Conservation (phyloP, 2,888 invertebrate species). For the Callimorpha dominula region DNA sequence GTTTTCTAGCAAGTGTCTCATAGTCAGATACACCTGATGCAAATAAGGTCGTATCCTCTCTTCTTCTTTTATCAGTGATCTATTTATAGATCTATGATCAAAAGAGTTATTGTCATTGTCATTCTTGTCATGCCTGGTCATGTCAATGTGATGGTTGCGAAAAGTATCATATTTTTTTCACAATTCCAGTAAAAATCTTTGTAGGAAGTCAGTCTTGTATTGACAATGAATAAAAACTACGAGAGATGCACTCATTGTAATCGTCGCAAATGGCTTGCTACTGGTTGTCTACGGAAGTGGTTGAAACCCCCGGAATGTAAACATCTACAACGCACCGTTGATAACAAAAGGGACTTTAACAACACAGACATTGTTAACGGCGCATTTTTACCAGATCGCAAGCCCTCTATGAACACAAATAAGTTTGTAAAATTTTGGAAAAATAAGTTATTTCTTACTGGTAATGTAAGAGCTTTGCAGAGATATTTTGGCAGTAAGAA, state of each 20-base stretch:
- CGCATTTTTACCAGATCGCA: constrained; percentile 77
- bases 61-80: too few relatives aligned
- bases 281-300: constrained; percentile 83
- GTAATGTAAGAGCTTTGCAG: constrained; percentile 79
- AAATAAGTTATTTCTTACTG: constrained; percentile 79
- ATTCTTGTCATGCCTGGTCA: constrained; percentile 20
- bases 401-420: constrained; percentile 71
- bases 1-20: too few relatives aligned
- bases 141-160: constrained; percentile 38
- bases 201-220: constrained; percentile 30
- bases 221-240: constrained; percentile 81
- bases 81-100: too few relatives aligned
- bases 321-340: constrained; percentile 81
- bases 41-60: too few relatives aligned
- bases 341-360: constrained; percentile 78
- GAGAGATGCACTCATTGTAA: constrained; percentile 82
- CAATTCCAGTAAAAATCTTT: constrained; percentile 22
- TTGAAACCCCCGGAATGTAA: constrained; percentile 84
- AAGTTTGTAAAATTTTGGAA: constrained; percentile 84
- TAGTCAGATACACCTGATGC: too few relatives aligned
- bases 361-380: constrained; percentile 79
- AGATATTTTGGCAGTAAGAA: constrained; percentile 79
- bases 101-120: constrained; percentile 9
- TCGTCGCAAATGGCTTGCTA: constrained; percentile 81
- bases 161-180: constrained; percentile 33